A percentile compares a stretch with the other conserved stretches of the same genome.
phyloP scores from a whole-genome alignment of 1,140 invertebrate genomes.

The Heliconius hewitsoni region DNA sequence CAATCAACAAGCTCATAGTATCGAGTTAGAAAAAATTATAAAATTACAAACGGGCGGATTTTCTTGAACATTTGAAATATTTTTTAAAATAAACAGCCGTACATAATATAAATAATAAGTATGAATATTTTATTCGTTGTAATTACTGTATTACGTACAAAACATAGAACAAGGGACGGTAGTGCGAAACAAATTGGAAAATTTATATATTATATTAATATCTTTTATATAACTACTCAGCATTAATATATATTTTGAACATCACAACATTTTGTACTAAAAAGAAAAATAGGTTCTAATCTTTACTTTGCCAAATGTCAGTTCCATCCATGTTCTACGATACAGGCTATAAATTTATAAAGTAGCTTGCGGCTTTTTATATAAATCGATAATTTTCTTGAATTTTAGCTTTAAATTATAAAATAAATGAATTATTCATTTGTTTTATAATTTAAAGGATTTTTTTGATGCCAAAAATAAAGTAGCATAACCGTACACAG shows the following conservation, averaged over 20 bases:
- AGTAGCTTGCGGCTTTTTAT: neutral
- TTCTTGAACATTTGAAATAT: constrained; percentile 1
- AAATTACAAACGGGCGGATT: constrained; percentile 19
- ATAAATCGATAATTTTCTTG: neutral
- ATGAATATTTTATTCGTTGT: constrained; percentile 17
- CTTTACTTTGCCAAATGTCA: neutral
- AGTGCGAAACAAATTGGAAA: neutral
- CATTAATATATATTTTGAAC: neutral
- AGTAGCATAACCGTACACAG: neutral
- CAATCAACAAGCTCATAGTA: constrained; percentile 17
- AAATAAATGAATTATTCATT: neutral
- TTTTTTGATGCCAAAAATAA: neutral
- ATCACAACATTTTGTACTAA: neutral
- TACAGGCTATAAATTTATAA: neutral
- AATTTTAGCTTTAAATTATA: too few species aligned
- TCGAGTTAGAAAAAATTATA: constrained; percentile 8
- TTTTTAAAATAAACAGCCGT: constrained; percentile 11
- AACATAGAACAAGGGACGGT: neutral
- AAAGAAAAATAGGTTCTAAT: neutral
- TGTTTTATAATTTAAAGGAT: neutral
- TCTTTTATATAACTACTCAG: neutral
- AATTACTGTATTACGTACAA: constrained; percentile 7
- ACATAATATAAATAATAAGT: constrained; percentile 10
- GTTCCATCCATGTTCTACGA: constrained; percentile 5
- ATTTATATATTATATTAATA: neutral